A percentile compares a stretch with the other conserved stretches of the same genome.
Evolutionary conservation across 1,140 invertebrate genomes (phyloP).

Genomic region (Diachasma alloeum): DNA sequence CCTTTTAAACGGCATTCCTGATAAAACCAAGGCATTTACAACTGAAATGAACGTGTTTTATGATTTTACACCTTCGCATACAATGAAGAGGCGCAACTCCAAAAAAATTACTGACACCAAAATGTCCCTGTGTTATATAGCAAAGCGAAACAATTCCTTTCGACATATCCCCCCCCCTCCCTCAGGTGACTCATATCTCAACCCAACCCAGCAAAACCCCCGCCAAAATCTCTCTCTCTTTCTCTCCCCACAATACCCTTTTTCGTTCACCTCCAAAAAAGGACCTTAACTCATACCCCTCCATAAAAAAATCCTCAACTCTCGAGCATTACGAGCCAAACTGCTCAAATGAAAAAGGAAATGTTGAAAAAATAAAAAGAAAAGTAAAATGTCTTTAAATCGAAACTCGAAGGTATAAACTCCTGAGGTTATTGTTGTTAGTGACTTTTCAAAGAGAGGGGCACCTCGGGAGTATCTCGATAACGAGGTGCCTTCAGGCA

Average conservation of each 20-base stretch:
- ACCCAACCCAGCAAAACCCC: background rate
- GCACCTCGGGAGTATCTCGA: background rate
- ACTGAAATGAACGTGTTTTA: background rate
- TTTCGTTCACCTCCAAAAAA: background rate
- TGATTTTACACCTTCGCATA: background rate
- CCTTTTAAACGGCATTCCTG: background rate
- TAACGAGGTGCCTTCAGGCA: background rate
- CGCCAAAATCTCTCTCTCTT: background rate
- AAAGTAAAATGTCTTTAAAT: constrained; percentile 3
- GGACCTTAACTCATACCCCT: background rate
- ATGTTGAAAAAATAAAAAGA: background rate
- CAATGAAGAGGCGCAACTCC: background rate
- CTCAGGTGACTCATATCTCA: background rate
- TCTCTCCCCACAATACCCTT: background rate
- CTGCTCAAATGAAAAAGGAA: background rate
- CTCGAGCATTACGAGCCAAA: background rate
- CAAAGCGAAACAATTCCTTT: background rate
- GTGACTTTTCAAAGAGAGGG: constrained; percentile 1
- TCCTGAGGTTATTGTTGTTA: constrained; percentile 8
- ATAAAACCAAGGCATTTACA: background rate
- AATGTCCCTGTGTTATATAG: background rate
- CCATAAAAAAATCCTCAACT: background rate
- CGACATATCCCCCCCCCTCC: background rate
- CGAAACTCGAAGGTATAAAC: background rate
- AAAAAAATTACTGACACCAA: background rate